Percentiles rank a stretch among this genome's conserved stretches.
Conservation (phyloP, 2,888 invertebrate genomes). For the Meandrusa payeni region DNA sequence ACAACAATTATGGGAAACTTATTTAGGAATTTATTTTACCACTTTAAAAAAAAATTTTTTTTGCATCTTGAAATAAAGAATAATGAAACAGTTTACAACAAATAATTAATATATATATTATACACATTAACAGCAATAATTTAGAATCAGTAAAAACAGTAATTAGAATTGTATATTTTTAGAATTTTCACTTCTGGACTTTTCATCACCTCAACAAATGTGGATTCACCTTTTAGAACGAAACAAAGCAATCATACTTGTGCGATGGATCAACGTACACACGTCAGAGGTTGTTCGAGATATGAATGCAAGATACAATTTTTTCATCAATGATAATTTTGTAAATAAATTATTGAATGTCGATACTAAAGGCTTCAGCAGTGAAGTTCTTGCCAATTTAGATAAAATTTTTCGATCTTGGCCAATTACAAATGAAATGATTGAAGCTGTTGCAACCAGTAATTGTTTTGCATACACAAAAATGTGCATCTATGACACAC, state of each 20-base stretch:
- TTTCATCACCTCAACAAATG: conserved; percentile 73
- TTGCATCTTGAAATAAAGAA: no score
- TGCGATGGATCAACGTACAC: conserved; percentile 82
- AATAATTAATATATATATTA: no score
- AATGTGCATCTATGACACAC: conserved; percentile 80
- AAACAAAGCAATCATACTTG: conserved; percentile 81
- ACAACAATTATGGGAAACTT: no score
- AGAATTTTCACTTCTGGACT: conserved; percentile 76
- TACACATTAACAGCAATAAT: no score
- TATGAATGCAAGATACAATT: conserved; percentile 69
- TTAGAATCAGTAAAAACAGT: no score
- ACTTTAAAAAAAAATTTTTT: no score
- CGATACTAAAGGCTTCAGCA: conserved; percentile 62
- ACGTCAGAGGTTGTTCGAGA: conserved; percentile 74
- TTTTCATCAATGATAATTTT: conserved; percentile 68
- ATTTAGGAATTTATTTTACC: no score
- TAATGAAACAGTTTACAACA: no score
- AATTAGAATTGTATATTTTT: conserved; percentile 44
- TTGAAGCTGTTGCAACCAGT: conserved; percentile 68
- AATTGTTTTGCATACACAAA: conserved; percentile 73
- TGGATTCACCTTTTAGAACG: conserved; percentile 83
- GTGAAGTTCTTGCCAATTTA: conserved; percentile 61
- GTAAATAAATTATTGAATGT: conserved; percentile 64
- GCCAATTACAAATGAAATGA: conserved; percentile 81
- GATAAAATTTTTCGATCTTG: conserved; percentile 76